phyloP scores from a whole-genome alignment of 2,113 vertebrate genomes.

The Phylloscopus trochiloides region DNA sequence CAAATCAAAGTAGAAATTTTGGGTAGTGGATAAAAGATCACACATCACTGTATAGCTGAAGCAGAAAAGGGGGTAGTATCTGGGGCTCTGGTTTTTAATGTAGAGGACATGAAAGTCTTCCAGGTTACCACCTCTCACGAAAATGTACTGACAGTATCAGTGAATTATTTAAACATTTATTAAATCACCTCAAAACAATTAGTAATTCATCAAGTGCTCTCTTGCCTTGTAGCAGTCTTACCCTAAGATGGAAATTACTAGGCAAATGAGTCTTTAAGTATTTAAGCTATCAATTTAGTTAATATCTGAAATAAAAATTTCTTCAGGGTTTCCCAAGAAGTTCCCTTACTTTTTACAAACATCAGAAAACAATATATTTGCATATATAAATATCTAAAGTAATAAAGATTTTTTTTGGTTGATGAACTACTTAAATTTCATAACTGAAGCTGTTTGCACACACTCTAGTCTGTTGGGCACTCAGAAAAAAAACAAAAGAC shows the following conservation, averaged over 20 bases:
- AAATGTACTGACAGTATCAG: constrained; percentile 41
- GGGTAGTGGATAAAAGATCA: not conserved
- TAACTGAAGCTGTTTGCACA: not conserved
- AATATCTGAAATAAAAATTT: constrained; percentile 11
- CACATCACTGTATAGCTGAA: not conserved
- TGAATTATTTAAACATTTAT: constrained; percentile 70
- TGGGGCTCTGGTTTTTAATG: not conserved
- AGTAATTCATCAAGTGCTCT: constrained; percentile 65
- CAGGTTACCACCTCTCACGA: not conserved
- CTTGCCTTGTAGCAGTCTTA: constrained; percentile 37
- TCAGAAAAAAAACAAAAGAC: not conserved
- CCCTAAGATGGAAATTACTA: constrained; percentile 39
- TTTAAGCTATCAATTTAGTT: constrained; percentile 36
- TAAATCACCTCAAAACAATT: constrained; percentile 72
- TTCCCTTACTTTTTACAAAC: not conserved
- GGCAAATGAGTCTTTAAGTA: not conserved
- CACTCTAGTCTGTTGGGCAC: not conserved
- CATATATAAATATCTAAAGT: not conserved
- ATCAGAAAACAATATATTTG: not conserved
- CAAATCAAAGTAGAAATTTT: not conserved
- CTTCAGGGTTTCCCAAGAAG: not conserved
- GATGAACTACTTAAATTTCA: not conserved
- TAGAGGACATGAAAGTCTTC: not conserved
- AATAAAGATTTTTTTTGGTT: not conserved
- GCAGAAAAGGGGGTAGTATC: not conserved